Conservation (phyloP, 1,140 invertebrate species). For the Drosophila kurseongensis region DNA sequence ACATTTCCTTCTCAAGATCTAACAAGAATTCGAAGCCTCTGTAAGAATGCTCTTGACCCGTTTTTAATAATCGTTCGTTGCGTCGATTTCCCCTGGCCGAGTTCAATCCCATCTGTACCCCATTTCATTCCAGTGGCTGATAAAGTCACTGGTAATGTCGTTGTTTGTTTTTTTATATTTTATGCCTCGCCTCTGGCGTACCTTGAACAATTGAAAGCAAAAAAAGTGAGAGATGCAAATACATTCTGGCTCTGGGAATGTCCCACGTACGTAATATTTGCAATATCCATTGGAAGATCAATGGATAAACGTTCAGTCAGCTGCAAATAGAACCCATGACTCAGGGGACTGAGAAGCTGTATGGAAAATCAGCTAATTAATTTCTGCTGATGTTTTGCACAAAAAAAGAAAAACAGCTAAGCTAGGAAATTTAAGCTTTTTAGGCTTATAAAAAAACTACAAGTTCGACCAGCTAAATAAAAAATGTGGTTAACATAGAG, state of each 20-base stretch:
- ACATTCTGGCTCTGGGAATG: constrained; percentile 26
- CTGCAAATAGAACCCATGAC: constrained; percentile 28
- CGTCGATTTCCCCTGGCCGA: constrained; percentile 4
- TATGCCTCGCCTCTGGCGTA: constrained; percentile 6
- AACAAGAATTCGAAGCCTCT: not conserved
- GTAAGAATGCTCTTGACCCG: constrained; percentile 46
- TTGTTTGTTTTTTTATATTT: constrained; percentile 8
- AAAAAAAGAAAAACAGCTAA: not conserved
- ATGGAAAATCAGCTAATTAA: not conserved
- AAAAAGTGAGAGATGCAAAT: constrained; percentile 35
- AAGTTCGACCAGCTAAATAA: too few species aligned
- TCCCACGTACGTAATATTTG: constrained; percentile 34
- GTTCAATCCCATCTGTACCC: not conserved
- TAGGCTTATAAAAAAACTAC: too few species aligned
- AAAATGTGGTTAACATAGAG: too few species aligned
- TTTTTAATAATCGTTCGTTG: constrained; percentile 38
- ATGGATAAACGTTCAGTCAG: constrained; percentile 30
- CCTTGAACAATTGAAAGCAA: constrained; percentile 20
- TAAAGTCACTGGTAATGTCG: constrained; percentile 30
- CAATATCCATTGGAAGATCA: constrained; percentile 24
- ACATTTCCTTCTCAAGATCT: not conserved
- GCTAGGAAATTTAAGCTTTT: not conserved
- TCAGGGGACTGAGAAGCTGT: constrained; percentile 14
- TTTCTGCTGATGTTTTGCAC: not conserved
- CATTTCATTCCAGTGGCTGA: constrained; percentile 30